These are phyloP conservation scores for Coilia nasus DNA, from an alignment of 2,797 vertebrate genomes.

Conservation along the genomic window DNA sequence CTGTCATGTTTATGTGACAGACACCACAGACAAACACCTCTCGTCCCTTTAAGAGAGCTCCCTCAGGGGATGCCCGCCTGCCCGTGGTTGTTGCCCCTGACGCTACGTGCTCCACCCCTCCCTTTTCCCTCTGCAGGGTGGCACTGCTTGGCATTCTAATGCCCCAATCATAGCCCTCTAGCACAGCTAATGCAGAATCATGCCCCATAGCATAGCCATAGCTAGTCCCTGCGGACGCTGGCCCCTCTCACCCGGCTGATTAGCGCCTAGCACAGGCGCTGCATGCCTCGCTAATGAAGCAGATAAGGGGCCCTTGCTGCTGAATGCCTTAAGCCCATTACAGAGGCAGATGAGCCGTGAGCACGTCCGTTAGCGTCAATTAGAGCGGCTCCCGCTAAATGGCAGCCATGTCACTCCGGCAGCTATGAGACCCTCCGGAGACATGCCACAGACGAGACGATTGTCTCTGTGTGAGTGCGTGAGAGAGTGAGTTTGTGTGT, in stretches of 20 bases:
- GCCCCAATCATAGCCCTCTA: not conserved
- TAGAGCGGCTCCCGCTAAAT: slow-evolving; percentile 44
- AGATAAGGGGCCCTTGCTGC: slow-evolving; percentile 53
- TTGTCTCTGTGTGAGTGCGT: not conserved
- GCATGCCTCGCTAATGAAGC: slow-evolving; percentile 55
- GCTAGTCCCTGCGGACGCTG: no score
- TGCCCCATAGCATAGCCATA: no score
- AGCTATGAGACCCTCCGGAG: slow-evolving; percentile 33
- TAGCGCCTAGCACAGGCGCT: slow-evolving; percentile 49
- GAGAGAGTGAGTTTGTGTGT: not conserved
- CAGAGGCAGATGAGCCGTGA: slow-evolving; percentile 51
- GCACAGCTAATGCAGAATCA: not conserved
- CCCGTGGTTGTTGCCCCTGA: no score
- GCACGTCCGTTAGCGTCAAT: slow-evolving; percentile 46
- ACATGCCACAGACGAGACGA: slow-evolving; percentile 34
- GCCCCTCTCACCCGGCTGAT: slow-evolving; percentile 34
- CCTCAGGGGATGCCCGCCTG: no score
- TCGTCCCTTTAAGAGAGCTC: no score
- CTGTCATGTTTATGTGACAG: no score
- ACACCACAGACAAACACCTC: no score
- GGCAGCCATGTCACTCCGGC: slow-evolving; percentile 49
- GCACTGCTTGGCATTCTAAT: not conserved
- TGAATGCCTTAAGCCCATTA: slow-evolving; percentile 55
- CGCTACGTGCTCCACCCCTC: no score
- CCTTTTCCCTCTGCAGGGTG: not conserved